These are phyloP conservation scores for Minunthozetes semirufus DNA, from an alignment of 2,888 invertebrate species.

Conservation along the genomic window DNA sequence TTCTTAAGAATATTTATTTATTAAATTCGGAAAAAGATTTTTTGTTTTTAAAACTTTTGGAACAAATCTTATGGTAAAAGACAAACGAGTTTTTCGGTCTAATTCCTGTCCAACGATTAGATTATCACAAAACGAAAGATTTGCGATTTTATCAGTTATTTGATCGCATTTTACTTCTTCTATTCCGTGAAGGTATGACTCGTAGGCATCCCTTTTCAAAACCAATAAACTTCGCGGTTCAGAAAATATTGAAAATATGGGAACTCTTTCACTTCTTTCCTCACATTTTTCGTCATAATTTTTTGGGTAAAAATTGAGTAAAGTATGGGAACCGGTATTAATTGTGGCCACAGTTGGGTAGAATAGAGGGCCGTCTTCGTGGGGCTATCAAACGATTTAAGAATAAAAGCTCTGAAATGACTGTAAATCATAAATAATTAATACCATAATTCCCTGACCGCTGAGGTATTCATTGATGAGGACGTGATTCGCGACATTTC, in stretches of 20 bases:
- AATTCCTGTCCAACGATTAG: background rate
- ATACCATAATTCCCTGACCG: slow-evolving; percentile 87
- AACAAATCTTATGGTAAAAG: slow-evolving; percentile 85
- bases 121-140: slow-evolving; percentile 40
- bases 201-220: slow-evolving; percentile 73
- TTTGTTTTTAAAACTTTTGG: slow-evolving; percentile 56
- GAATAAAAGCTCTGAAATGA: no score
- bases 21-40: slow-evolving; percentile 24
- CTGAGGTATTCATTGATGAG: slow-evolving; percentile 87
- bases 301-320: slow-evolving; percentile 68
- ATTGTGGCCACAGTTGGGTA: slow-evolving; percentile 87
- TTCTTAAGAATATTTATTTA: no score
- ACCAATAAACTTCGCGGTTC: slow-evolving; percentile 82
- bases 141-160: slow-evolving; percentile 54
- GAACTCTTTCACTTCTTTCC: background rate
- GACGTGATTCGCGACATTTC: slow-evolving; percentile 78
- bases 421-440: no score
- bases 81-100: slow-evolving; percentile 64
- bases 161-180: slow-evolving; percentile 62
- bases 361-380: slow-evolving; percentile 90
- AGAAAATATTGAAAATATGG: slow-evolving; percentile 60
- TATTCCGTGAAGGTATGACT: slow-evolving; percentile 77
- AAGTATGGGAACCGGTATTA: slow-evolving; percentile 77
- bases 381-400: slow-evolving; percentile 57
- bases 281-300: background rate